Base-by-base conservation (phyloP, 2,797 vertebrate species). In the Carcharodon carcharias region DNA sequence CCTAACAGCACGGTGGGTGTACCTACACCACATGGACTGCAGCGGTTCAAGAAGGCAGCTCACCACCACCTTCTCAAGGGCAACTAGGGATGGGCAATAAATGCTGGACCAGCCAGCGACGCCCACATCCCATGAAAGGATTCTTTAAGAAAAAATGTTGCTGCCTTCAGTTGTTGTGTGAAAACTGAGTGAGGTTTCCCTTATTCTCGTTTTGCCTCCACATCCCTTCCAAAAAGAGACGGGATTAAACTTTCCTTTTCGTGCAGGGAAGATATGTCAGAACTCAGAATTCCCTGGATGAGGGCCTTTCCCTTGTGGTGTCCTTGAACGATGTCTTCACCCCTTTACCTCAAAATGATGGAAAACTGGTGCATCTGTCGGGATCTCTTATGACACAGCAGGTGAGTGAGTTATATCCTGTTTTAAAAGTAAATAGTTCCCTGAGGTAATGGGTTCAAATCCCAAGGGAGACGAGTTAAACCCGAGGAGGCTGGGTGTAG, bases 281-380 rank as follows among this genome's bases (percentile, higher is more conserved):
- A 96, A 99, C 98, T 0, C 98, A 98, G 0, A 97, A 96, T 1
- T 98, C 98, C 40, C 97, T 99, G 31, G 98, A 99, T 2, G 99
- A 99, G 96, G 99, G 99, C 0, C 98, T 99, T 8, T 98, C 98
- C 31, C 98, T 98, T 88, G 98, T 99, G 28, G 97, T 98, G 50
- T 97, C 98, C 28, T 97, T 99, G 6, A 97, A 97, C 4, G 97
- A 97, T 77, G 98, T 98, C 96, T 96, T 97, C 95, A 97, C 96
- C 0, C 93, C 98, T 4, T 98, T 98, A 58, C 97, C 97, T 1
- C 98, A 98, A 97, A 98, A 99, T 58, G 98, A 99, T 96, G 98
- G 98, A 35, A 98, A 96, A 21, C 97, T 99, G 89, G 98, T 99
- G 96, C 99, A 99, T 96, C 97, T 99, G 85, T 97, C 98, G 1